phyloP scores from a whole-genome alignment of 2,113 vertebrate genomes.

The Leptosomus discolor region DNA sequence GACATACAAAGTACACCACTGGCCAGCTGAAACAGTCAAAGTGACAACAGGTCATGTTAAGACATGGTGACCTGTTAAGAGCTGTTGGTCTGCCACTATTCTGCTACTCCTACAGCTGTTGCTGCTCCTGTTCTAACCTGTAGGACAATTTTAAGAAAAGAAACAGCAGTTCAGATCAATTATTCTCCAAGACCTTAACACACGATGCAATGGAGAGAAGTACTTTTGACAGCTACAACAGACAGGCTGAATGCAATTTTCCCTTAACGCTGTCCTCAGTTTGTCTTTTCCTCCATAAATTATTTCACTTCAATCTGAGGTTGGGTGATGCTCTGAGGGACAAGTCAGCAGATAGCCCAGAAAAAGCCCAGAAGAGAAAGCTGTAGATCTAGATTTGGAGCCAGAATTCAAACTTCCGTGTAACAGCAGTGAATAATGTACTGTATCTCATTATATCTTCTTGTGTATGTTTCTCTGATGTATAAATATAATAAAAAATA shows the following conservation, averaged over 20 bases:
- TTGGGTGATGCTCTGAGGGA: not conserved
- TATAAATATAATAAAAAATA: not conserved
- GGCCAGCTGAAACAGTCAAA: not conserved
- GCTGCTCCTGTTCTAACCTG: not conserved
- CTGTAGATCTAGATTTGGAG: not conserved
- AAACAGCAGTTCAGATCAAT: not conserved
- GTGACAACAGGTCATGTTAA: not conserved
- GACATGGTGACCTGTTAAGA: not conserved
- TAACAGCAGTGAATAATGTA: not conserved
- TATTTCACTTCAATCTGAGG: not conserved
- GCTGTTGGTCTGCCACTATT: not conserved
- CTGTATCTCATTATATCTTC: not conserved
- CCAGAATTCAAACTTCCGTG: not conserved
- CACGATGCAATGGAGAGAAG: not conserved
- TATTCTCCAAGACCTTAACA: not conserved
- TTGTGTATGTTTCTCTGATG: not conserved
- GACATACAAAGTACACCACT: fast-evolving
- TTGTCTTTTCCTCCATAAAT: not conserved
- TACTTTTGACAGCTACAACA: not conserved
- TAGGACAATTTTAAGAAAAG: not conserved
- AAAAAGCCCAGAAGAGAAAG: not conserved
- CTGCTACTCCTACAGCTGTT: not conserved
- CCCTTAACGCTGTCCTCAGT: not conserved
- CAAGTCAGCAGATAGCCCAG: not conserved
- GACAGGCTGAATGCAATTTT: not conserved